Conservation (phyloP, 1,140 invertebrate species). For the Portunus trituberculatus region DNA sequence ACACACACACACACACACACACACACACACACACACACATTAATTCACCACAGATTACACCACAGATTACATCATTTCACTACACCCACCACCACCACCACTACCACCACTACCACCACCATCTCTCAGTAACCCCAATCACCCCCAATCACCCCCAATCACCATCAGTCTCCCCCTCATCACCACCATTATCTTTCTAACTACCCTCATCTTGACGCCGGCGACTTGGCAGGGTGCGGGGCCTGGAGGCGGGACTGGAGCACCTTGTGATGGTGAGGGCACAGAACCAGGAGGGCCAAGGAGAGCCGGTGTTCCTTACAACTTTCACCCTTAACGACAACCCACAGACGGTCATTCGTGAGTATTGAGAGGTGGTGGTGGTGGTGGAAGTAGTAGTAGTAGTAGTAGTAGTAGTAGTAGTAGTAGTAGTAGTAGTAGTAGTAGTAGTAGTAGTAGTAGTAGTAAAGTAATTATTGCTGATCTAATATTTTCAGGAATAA, state of each 20-base stretch:
- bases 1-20: background rate
- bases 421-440: conserved; percentile 20
- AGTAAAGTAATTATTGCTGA: background rate
- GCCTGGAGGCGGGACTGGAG: conserved; percentile 55
- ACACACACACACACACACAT: background rate
- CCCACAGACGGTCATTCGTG: conserved; percentile 67
- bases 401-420: background rate
- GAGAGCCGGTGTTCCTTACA: conserved; percentile 41
- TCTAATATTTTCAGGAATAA: background rate
- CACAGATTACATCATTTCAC: background rate
- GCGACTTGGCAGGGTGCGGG: conserved; percentile 41
- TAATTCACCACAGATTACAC: background rate
- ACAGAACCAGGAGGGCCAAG: conserved; percentile 49
- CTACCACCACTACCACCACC: background rate
- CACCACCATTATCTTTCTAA: background rate
- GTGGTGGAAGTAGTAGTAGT: background rate
- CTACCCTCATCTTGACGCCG: too few relatives aligned
- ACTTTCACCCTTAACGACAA: conserved; percentile 70
- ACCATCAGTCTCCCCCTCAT: background rate
- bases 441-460: conserved; percentile 20
- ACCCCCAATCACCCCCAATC: background rate
- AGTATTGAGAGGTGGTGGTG: conserved; percentile 13
- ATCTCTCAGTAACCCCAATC: background rate
- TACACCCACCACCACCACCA: background rate
- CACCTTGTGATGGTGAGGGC: conserved; percentile 57